Evolutionary conservation across 2,113 vertebrate species (phyloP).

Genomic region (Semicossyphus pulcher): DNA sequence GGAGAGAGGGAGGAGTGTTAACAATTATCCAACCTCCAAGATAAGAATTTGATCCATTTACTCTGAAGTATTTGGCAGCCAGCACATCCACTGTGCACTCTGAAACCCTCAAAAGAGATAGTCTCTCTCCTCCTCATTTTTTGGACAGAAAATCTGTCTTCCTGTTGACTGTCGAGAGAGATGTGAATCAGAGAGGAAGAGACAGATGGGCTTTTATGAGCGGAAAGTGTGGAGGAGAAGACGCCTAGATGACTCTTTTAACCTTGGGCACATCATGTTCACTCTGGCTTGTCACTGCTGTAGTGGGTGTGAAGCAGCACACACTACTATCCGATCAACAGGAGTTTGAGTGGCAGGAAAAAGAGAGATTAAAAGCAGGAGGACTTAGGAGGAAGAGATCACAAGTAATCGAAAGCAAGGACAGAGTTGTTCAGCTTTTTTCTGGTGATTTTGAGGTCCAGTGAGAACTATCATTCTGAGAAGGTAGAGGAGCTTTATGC

Average conservation of each 20-base stretch:
- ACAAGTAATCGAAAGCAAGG: slow-evolving; percentile 23
- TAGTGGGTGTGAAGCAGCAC: slow-evolving; percentile 33
- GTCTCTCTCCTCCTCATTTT: slow-evolving; percentile 26
- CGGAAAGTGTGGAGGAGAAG: slow-evolving; percentile 6
- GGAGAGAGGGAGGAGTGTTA: slow-evolving; percentile 23
- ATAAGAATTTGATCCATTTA: slow-evolving; percentile 60
- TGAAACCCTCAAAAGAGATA: slow-evolving; percentile 15
- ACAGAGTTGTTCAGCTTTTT: slow-evolving; percentile 10
- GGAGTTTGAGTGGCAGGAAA: slow-evolving; percentile 38
- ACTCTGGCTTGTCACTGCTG: slow-evolving; percentile 39
- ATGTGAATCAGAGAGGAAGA: slow-evolving; percentile 27
- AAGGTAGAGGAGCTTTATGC: background rate
- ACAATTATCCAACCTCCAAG: slow-evolving; percentile 58
- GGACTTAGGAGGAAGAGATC: slow-evolving; percentile 11
- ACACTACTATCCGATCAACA: slow-evolving; percentile 14
- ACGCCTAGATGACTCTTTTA: slow-evolving; percentile 33
- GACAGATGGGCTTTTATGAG: slow-evolving; percentile 35
- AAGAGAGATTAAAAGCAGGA: slow-evolving; percentile 42
- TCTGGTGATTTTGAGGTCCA: background rate
- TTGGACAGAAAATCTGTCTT: slow-evolving; percentile 32
- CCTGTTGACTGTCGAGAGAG: slow-evolving; percentile 24
- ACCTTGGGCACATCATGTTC: slow-evolving; percentile 50
- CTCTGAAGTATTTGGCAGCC: slow-evolving; percentile 40
- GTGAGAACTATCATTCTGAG: too few species aligned
- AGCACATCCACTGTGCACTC: background rate